A percentile compares a stretch with the other conserved stretches of the same genome.
These are phyloP conservation scores for Aphaenogaster floridana DNA, from an alignment of 1,140 invertebrate species.

Conservation along the genomic window DNA sequence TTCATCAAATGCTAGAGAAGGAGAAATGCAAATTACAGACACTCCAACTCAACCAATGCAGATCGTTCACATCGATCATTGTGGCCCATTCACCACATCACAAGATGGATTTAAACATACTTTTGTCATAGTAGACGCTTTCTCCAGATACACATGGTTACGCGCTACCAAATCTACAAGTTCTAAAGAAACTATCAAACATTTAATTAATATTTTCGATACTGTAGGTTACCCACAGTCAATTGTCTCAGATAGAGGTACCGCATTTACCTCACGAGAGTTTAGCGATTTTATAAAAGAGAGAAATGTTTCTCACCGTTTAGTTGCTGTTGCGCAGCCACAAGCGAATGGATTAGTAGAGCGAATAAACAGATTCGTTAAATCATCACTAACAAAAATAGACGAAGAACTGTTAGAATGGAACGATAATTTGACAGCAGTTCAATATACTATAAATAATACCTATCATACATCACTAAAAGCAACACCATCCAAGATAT, in stretches of 20 bases:
- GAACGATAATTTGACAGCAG: too few species aligned
- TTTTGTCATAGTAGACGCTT: not conserved
- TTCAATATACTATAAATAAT: not conserved
- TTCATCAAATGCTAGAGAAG: not conserved
- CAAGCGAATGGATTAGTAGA: too few species aligned
- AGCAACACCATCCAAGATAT: not conserved
- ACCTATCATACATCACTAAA: not conserved
- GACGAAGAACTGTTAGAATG: too few species aligned
- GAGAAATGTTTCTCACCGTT: not conserved
- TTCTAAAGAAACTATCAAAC: not conserved
- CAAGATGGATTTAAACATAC: not conserved
- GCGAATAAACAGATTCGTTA: too few species aligned
- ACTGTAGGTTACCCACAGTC: not conserved
- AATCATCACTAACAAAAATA: too few species aligned
- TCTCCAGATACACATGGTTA: not conserved
- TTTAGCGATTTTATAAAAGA: not conserved
- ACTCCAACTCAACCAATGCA: not conserved
- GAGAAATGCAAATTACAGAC: not conserved
- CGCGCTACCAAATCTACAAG: not conserved
- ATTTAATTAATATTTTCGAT: not conserved
- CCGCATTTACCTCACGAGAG: not conserved
- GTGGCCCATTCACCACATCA: not conserved
- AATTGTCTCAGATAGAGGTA: not conserved
- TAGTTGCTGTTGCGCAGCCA: not conserved
- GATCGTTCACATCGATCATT: constrained; percentile 3